phyloP scores from a whole-genome alignment of 2,888 invertebrate genomes.

The Elysia crispata region DNA sequence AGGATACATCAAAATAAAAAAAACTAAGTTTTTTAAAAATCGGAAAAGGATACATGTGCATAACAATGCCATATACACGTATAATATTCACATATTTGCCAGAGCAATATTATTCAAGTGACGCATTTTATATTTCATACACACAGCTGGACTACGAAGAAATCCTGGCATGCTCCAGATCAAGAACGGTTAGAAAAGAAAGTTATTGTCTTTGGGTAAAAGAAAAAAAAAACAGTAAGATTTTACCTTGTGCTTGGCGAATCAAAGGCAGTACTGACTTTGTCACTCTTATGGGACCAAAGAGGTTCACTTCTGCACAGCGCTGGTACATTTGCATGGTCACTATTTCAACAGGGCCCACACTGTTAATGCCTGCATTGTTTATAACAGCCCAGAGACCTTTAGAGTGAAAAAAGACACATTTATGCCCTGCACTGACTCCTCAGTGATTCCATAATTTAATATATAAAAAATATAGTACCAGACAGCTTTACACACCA shows the following conservation, averaged over 20 bases:
- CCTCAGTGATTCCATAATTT: too few species aligned
- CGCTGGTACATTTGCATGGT: conserved; percentile 86
- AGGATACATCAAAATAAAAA: too few species aligned
- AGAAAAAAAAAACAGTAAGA: not conserved
- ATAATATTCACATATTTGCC: too few species aligned
- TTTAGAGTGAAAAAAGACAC: too few species aligned
- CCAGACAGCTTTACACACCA: too few species aligned
- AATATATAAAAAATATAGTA: too few species aligned
- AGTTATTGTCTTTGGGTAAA: too few species aligned
- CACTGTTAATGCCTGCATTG: conserved; percentile 92
- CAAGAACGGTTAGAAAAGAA: conserved; percentile 2
- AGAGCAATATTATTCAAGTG: too few species aligned
- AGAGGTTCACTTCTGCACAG: conserved; percentile 87
- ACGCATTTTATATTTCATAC: not conserved
- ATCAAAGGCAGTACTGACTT: conserved; percentile 84
- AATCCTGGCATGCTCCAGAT: not conserved
- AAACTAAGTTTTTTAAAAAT: too few species aligned
- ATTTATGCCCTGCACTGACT: too few species aligned
- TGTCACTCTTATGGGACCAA: conserved; percentile 88
- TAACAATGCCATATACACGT: too few species aligned
- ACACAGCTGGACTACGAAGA: not conserved
- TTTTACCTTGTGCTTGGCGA: conserved; percentile 67
- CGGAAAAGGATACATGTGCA: too few species aligned
- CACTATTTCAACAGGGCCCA: conserved; percentile 94
- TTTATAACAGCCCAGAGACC: conserved; percentile 93